These are phyloP conservation scores for Ptyas mucosa DNA, from an alignment of 2,113 vertebrate genomes.

Conservation along the genomic window DNA sequence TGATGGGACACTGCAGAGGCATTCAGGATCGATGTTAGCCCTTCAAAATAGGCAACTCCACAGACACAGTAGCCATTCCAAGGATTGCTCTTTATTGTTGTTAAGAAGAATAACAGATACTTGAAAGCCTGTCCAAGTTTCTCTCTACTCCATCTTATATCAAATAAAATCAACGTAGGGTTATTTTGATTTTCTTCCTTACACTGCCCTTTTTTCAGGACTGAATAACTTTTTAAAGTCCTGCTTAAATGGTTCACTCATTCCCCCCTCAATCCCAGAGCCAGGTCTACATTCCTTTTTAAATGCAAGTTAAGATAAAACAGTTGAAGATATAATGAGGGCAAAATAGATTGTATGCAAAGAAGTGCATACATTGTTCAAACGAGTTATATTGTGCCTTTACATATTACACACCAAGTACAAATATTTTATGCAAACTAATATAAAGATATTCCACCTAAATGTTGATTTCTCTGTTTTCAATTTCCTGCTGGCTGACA, in stretches of 20 bases:
- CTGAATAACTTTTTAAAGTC: background rate
- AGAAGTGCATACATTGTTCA: background rate
- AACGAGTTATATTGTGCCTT: background rate
- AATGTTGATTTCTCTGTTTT: constrained; percentile 12
- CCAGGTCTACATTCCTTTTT: background rate
- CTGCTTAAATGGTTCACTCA: background rate
- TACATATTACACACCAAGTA: background rate
- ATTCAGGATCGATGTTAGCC: background rate
- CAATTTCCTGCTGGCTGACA: constrained; percentile 16
- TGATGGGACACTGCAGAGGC: background rate
- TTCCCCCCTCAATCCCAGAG: background rate
- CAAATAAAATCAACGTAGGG: background rate
- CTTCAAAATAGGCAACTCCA: background rate
- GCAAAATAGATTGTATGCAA: background rate
- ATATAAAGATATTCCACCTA: background rate
- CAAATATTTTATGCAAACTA: background rate
- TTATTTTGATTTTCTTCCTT: background rate
- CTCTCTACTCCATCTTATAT: background rate
- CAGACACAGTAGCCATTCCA: background rate
- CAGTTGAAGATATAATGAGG: background rate
- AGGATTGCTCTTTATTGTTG: background rate
- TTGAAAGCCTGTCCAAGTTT: background rate
- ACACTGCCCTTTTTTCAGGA: background rate
- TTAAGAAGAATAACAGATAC: background rate
- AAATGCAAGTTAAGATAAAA: background rate